phyloP scores from a whole-genome alignment of 53 echinoderm and acorn worm genomes.

The Echinarachnius parma region DNA sequence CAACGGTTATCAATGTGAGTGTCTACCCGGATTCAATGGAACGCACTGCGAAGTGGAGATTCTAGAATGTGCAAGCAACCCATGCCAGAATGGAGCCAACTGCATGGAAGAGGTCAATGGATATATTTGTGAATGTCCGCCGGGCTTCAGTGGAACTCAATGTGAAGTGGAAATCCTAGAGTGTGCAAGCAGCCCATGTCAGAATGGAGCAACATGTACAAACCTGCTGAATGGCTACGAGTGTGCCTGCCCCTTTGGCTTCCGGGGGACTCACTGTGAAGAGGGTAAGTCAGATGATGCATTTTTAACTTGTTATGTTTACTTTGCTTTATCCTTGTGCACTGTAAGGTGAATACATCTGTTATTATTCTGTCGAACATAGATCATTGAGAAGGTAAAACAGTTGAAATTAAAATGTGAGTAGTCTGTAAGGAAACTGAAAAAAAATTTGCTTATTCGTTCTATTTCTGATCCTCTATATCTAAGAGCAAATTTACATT shows the following conservation, averaged over 20 bases:
- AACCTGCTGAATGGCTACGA: conserved; percentile 23
- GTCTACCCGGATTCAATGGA: conserved; percentile 57
- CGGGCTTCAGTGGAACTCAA: conserved; percentile 40
- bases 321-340: no score
- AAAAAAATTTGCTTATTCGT: no score
- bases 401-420: no score
- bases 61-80: conserved; percentile 64
- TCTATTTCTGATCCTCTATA: no score
- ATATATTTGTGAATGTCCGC: conserved; percentile 54
- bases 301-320: not conserved
- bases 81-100: conserved; percentile 66
- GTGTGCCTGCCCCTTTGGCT: conserved; percentile 56
- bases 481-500: no score
- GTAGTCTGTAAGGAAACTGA: no score
- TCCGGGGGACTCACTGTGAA: conserved; percentile 54
- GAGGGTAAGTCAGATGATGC: conserved; percentile 27
- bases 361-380: no score
- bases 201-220: conserved; percentile 54
- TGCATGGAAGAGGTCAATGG: conserved; percentile 49
- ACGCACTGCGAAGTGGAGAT: conserved; percentile 55
- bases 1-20: conserved; percentile 62
- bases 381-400: no score
- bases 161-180: conserved; percentile 55
- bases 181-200: conserved; percentile 58
- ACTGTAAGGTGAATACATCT: no score